phyloP scores from a whole-genome alignment of 2,113 vertebrate genomes.

The Bettongia penicillata region DNA sequence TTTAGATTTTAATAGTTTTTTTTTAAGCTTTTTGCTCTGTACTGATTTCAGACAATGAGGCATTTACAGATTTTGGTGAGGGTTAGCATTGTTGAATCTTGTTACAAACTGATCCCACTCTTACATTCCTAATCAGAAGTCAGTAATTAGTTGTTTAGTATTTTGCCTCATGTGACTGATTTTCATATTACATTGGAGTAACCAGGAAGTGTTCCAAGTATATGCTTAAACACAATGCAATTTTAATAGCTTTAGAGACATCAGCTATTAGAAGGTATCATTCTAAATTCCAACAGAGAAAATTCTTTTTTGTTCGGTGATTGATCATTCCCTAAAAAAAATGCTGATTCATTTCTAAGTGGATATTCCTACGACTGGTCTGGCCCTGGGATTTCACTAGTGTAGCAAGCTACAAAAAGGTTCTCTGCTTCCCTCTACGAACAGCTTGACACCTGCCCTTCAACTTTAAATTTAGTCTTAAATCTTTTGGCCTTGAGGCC shows the following conservation, averaged over 20 bases:
- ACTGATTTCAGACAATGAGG: conserved; percentile 31
- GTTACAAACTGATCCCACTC: conserved; percentile 47
- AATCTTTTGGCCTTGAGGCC: no score
- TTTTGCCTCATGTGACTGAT: conserved; percentile 47
- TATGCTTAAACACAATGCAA: neutral
- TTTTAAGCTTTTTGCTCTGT: neutral
- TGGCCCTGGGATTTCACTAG: neutral
- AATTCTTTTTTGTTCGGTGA: neutral
- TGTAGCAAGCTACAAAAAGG: neutral
- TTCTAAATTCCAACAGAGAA: neutral
- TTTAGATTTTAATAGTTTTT: conserved; percentile 1
- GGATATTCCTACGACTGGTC: neutral
- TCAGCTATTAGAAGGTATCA: neutral
- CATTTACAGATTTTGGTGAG: conserved; percentile 43
- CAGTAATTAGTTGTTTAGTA: conserved; percentile 48
- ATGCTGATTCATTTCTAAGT: neutral
- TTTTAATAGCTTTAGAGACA: neutral
- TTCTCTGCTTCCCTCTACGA: no score
- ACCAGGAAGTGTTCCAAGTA: conserved; percentile 5
- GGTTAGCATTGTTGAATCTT: conserved; percentile 36
- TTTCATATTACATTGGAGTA: conserved; percentile 35
- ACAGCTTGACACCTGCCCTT: neutral
- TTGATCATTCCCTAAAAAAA: neutral
- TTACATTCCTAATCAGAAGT: conserved; percentile 57
- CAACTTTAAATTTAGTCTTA: neutral